A percentile compares a stretch with the other conserved stretches of the same genome.
phyloP scores from a whole-genome alignment of 2,797 vertebrate species.

The Acrossocheilus fasciatus region DNA sequence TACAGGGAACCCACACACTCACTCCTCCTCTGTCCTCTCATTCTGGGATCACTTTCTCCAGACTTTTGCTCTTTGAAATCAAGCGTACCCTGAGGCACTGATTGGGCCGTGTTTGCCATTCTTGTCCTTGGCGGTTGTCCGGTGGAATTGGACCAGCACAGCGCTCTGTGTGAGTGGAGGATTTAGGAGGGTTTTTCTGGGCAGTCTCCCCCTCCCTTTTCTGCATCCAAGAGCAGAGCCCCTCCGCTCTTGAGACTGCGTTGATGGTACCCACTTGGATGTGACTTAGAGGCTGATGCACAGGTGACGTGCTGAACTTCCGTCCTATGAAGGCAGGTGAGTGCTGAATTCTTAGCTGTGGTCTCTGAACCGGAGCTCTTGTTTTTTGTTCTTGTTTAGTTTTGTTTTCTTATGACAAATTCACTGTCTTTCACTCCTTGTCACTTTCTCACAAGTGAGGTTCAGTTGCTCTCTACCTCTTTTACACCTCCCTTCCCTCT shows the following conservation, averaged over 20 bases:
- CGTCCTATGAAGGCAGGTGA: constrained; percentile 79
- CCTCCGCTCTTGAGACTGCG: constrained; percentile 62
- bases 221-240: constrained; percentile 61
- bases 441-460: constrained; percentile 38
- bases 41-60: constrained; percentile 61
- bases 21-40: constrained; percentile 48
- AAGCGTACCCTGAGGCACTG: constrained; percentile 49
- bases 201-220: constrained; percentile 58
- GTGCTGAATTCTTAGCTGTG: constrained; percentile 55
- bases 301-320: constrained; percentile 75
- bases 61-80: constrained; percentile 49
- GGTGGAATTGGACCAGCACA: constrained; percentile 62
- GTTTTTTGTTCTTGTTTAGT: not conserved
- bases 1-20: constrained; percentile 58
- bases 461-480: constrained; percentile 31
- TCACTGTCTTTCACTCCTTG: constrained; percentile 30
- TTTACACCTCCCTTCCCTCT: constrained; percentile 22
- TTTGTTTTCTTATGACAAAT: constrained; percentile 21
- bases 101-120: constrained; percentile 60
- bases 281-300: constrained; percentile 76
- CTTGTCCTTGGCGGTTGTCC: constrained; percentile 58
- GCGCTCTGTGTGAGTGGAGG: constrained; percentile 55
- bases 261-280: constrained; percentile 78
- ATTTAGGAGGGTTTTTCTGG: constrained; percentile 60
- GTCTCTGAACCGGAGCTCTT: constrained; percentile 24